These are phyloP conservation scores for Pelmatolapia mariae DNA, from an alignment of 2,113 vertebrate genomes.

Conservation along the genomic window DNA sequence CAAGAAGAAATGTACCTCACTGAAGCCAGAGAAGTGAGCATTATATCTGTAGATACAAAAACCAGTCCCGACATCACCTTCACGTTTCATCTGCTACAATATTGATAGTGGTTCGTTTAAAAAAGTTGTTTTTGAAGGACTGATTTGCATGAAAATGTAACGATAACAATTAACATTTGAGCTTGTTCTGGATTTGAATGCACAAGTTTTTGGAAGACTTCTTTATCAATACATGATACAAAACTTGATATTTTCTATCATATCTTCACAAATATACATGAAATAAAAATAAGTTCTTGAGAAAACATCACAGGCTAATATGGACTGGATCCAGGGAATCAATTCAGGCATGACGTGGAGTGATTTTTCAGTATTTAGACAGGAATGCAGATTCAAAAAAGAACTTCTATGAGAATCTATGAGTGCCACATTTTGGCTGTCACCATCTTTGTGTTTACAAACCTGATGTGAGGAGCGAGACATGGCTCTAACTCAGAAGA, in stretches of 20 bases:
- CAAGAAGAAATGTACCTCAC: background rate
- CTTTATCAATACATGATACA: background rate
- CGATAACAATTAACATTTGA: background rate
- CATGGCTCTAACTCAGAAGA: background rate
- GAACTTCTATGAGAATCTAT: background rate
- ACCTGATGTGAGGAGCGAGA: fast-evolving
- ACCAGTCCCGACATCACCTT: background rate
- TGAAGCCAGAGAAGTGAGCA: background rate
- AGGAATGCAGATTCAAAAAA: background rate
- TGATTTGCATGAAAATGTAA: background rate
- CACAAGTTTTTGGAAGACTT: background rate
- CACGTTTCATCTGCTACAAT: background rate
- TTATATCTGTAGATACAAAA: background rate
- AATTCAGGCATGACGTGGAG: background rate
- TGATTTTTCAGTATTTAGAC: background rate
- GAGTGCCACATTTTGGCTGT: background rate
- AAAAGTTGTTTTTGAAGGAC: background rate
- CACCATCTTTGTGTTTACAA: fast-evolving
- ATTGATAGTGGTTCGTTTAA: fast-evolving
- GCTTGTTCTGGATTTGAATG: background rate
- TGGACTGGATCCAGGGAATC: background rate
- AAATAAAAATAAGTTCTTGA: background rate
- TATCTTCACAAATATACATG: background rate
- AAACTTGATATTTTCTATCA: background rate
- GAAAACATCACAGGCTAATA: background rate